These are phyloP conservation scores for Odontophorus gujanensis DNA, from an alignment of 2,113 vertebrate genomes.

Conservation along the genomic window DNA sequence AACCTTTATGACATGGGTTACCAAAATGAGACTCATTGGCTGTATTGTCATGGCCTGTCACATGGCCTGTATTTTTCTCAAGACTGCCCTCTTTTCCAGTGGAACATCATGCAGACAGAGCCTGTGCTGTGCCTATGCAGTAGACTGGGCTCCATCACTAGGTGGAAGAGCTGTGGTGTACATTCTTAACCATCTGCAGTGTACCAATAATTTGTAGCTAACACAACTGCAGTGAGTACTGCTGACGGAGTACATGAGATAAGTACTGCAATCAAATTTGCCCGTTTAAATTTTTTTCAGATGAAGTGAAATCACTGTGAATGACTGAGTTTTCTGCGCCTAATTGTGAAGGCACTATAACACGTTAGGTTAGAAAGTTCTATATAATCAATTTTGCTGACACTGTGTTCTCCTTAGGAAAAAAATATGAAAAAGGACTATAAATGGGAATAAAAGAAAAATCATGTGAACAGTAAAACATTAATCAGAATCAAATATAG, in stretches of 20 bases:
- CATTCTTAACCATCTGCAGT: not conserved
- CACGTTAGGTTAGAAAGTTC: conserved; percentile 47
- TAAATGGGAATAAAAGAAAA: conserved; percentile 68
- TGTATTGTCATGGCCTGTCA: not conserved
- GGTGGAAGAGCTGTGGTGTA: not conserved
- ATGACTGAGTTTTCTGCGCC: conserved; percentile 17
- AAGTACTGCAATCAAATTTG: conserved; percentile 13
- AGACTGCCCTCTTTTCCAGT: accelerated
- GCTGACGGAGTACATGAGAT: not conserved
- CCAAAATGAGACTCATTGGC: not conserved
- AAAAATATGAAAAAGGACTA: conserved; percentile 53
- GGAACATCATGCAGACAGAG: not conserved
- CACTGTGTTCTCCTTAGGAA: conserved; percentile 46
- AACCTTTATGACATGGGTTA: not conserved
- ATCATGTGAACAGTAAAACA: conserved; percentile 59
- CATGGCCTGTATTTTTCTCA: not conserved
- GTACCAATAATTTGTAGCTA: not conserved
- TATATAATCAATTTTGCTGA: conserved; percentile 51
- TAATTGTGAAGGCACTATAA: conserved; percentile 30
- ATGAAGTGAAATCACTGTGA: conserved; percentile 30
- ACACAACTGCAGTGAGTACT: not conserved
- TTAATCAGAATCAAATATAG: conserved; percentile 72
- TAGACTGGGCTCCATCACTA: accelerated
- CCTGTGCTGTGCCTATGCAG: not conserved
- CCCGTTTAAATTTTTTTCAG: not conserved